Evolutionary conservation across 2,888 invertebrate genomes (phyloP).

Genomic region (Hybos culiciformis): DNA sequence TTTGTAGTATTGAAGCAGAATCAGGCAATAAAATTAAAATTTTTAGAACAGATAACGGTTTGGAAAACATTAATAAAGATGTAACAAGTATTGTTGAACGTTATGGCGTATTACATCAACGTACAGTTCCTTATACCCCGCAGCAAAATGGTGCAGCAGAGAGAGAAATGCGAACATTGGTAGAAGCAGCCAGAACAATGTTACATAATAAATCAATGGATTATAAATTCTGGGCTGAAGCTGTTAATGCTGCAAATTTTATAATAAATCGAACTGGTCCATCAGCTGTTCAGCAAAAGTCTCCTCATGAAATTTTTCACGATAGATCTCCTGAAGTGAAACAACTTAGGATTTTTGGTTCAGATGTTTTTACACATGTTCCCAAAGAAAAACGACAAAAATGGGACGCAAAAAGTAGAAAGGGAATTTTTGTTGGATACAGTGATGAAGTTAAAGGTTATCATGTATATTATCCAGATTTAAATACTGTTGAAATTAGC

Average conservation of each 20-base stretch:
- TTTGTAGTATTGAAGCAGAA: neutral
- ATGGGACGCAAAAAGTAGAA: conserved; percentile 21
- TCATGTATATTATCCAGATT: conserved; percentile 11
- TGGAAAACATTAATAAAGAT: conserved; percentile 7
- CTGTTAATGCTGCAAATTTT: conserved; percentile 20
- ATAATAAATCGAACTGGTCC: conserved; percentile 15
- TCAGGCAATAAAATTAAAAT: neutral
- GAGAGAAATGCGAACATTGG: conserved; percentile 1
- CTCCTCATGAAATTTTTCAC: conserved; percentile 28
- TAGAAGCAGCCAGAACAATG: neutral
- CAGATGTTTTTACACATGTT: conserved; percentile 21
- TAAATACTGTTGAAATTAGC: conserved; percentile 9
- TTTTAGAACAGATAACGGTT: neutral
- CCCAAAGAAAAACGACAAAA: conserved; percentile 24
- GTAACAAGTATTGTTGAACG: neutral
- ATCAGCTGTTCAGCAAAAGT: conserved; percentile 12
- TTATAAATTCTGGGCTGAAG: conserved; percentile 27
- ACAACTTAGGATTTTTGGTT: conserved; percentile 24
- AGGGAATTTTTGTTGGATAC: conserved; percentile 20
- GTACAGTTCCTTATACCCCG: neutral
- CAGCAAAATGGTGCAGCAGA: conserved; percentile 1
- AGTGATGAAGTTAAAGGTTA: conserved; percentile 21
- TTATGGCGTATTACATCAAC: conserved; percentile 1
- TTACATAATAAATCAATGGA: conserved; percentile 9
- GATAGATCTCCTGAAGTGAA: conserved; percentile 6